Base-by-base conservation (phyloP, 2,113 vertebrate genomes). In the Marcusenius ussheri region DNA sequence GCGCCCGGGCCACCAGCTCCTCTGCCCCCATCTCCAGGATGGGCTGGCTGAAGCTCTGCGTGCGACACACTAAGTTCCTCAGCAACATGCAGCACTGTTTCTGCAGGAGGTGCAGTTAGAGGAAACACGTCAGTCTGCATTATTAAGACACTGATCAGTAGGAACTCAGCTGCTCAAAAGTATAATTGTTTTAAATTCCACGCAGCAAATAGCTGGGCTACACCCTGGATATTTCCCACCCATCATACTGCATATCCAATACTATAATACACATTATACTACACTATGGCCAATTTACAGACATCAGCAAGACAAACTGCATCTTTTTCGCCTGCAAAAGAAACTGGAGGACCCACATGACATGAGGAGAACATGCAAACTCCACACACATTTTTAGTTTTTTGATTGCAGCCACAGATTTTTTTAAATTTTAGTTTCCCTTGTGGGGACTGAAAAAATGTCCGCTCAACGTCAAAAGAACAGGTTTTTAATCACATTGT, bases 1-100 rank as follows among this genome's bases (percentile, higher is more conserved):
- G 94, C 0, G 98, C 98, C 92, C 96, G 95, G 0, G 89, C 3
- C 47, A 99, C 98, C n/a, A 99, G 95, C 1, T 94, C 92, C 93
- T 99, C 98, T 0, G 97, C 98, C 8, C 98, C 98, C 97, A 99
- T 96, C 6, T 97, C 98, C 92, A 99, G 91, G 91, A 99, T 97
- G 53, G 95, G 93, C 93, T 95, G 95, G 21, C 93, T 97, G 49
- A 96, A 97, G 88, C 94, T 95, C 0, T 87, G 94, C 89, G 94
- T 96, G 7, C 96, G 96, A 3, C 97, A 90, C 10, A 99, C 98
- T 90, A 99, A 94, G 94, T 99, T 99, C 51, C 98, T 95, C 93
- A 99, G 94, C 92, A 99, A 92, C 97, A 98, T 98, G 92, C 98
- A 99, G 0, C 96, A 97, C 92, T 98, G 97, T 92, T 97, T 99